These are phyloP conservation scores for Trogon melanurus DNA, from an alignment of 2,113 vertebrate genomes.

Conservation along the genomic window DNA sequence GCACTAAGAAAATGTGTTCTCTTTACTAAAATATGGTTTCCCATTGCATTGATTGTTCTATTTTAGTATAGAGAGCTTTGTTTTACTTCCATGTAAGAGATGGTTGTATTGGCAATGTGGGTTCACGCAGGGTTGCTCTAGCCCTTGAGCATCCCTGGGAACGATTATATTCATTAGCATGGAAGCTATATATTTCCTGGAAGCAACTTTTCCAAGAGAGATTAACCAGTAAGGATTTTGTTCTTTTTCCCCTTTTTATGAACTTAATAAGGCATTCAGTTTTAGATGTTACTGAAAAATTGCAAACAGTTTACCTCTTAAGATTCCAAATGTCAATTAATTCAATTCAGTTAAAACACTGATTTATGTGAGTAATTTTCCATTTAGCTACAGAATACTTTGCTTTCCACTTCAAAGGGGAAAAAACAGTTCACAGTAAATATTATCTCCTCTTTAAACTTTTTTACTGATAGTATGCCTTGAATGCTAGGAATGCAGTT, in stretches of 20 bases:
- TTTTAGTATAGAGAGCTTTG: neutral
- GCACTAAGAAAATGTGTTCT: neutral
- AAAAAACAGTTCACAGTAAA: slow-evolving; percentile 32
- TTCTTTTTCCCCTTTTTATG: neutral
- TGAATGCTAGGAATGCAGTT: neutral
- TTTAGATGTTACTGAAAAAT: neutral
- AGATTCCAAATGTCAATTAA: slow-evolving; percentile 22
- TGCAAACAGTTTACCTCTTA: neutral
- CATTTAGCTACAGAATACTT: neutral
- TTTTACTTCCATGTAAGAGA: neutral
- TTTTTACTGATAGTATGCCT: neutral
- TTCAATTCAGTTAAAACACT: neutral
- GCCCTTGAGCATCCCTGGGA: neutral
- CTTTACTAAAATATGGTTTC: neutral
- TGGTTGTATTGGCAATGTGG: neutral
- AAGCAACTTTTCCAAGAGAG: neutral
- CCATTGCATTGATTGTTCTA: neutral
- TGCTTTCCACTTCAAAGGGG: neutral
- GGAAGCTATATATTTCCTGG: neutral
- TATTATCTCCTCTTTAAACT: neutral
- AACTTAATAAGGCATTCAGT: neutral
- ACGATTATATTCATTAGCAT: neutral
- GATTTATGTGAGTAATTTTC: slow-evolving; percentile 6
- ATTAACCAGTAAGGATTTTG: neutral
- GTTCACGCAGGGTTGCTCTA: neutral